phyloP scores from a whole-genome alignment of 1,140 invertebrate species.

The Drosophila oshimai region DNA sequence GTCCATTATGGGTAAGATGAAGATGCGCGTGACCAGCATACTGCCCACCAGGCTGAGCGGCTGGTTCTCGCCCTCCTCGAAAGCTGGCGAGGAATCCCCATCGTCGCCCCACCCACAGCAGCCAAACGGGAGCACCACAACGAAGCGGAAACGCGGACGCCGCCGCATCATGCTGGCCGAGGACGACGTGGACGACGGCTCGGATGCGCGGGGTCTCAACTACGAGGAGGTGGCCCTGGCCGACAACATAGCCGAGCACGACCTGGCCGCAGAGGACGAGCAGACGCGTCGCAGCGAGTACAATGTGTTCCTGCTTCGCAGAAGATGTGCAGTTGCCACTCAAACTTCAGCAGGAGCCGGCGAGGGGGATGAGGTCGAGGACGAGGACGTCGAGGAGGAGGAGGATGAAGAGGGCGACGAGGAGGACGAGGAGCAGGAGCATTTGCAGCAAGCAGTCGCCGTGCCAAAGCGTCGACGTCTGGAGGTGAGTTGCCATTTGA shows the following conservation, averaged over 20 bases:
- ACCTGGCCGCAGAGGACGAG: slow-evolving; percentile 63
- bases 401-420: slow-evolving; percentile 49
- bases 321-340: slow-evolving; percentile 5
- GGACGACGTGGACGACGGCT: slow-evolving; percentile 58
- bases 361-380: slow-evolving; percentile 8
- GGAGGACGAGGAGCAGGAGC: slow-evolving; percentile 44
- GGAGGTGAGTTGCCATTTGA: slow-evolving; percentile 5
- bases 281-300: slow-evolving; percentile 63
- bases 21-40: slow-evolving; percentile 66
- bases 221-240: slow-evolving; percentile 67
- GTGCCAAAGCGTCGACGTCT: slow-evolving; percentile 19
- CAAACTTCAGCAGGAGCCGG: neutral
- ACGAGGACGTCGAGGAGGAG: slow-evolving; percentile 26
- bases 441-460: neutral
- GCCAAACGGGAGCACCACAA: slow-evolving; percentile 4
- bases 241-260: slow-evolving; percentile 70
- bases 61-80: slow-evolving; percentile 71
- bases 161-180: slow-evolving; percentile 65
- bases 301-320: slow-evolving; percentile 48
- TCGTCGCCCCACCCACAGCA: slow-evolving; percentile 16
- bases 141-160: slow-evolving; percentile 44
- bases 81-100: neutral
- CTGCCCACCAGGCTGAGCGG: slow-evolving; percentile 57
- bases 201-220: slow-evolving; percentile 42
- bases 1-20: slow-evolving; percentile 76